Evolutionary conservation across 2,797 vertebrate genomes (phyloP), one percentile per base, ranked within the genome.

Genomic region (Chelonia mydas): DNA sequence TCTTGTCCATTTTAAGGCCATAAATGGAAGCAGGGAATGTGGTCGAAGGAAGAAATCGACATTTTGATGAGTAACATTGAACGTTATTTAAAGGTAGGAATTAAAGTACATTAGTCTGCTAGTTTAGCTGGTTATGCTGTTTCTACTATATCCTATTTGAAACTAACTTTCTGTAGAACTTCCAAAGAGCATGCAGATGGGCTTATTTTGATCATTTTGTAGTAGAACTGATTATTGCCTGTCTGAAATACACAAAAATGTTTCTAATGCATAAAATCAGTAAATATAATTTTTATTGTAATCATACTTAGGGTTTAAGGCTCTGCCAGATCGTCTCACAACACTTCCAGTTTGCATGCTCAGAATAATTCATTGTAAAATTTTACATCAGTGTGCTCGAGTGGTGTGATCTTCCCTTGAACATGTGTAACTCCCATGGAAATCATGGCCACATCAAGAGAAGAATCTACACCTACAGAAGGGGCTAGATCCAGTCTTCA

Each of bases 1-100:
- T 94, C 74, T 74, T 97, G 93, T 96, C 47, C 92, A 0, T 96
- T 98, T 97, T 93, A 94, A 99, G 99, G 99, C 97, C 99, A 99
- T 96, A 99, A 99, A 95, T 99, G 99, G 99, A 99, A 99, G 91
- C 99, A 99, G 97, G 99, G 99, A 45, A 99, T 99, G 99, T 99
- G 99, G 99, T 99, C 99, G 0, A 99, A 99, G 96, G 99, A 99
- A 98, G 99, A 99, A 98, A 99, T 99, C 11, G 99, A 99, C 97
- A 98, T 99, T 95, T 98, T 99, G 96, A 99, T 99, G 99, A 99
- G 97, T 97, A 99, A 99, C 98, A 99, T 99, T 87, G 99, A 99
- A 61, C 98, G 98, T 93, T 99, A 99, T 91, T 98, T 99, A 84
- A 99, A 99, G 99, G 99, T 99, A 96, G 15, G 91, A 84, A n/a